Evolutionary conservation across 1,140 invertebrate genomes (phyloP).

Genomic region (Zaprionus ornatus): DNA sequence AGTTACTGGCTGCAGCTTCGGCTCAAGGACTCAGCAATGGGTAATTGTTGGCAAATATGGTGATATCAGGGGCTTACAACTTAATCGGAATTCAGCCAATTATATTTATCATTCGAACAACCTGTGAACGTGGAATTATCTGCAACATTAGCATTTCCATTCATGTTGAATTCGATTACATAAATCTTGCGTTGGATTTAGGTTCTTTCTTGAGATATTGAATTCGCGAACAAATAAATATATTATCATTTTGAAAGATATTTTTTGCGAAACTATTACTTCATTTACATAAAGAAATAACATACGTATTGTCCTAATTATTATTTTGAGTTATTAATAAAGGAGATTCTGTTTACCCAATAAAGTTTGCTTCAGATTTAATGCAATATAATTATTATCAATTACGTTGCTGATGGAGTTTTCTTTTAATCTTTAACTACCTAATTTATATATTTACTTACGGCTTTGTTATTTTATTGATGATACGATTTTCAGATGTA

Average conservation of each 20-base stretch:
- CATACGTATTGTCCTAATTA: neutral
- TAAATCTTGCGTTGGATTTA: neutral
- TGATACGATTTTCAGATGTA: neutral
- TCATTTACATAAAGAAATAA: neutral
- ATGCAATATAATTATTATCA: no score
- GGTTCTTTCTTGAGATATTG: neutral
- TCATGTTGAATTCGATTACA: neutral
- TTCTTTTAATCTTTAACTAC: no score
- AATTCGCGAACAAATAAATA: neutral
- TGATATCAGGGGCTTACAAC: conserved; percentile 27
- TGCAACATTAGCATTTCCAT: neutral
- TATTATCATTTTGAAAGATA: neutral
- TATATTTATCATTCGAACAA: conserved; percentile 23
- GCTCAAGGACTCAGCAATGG: neutral
- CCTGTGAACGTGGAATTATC: conserved; percentile 8
- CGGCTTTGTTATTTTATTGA: neutral
- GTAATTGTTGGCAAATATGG: conserved; percentile 29
- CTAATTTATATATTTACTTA: neutral
- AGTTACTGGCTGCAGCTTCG: neutral
- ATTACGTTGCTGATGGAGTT: no score
- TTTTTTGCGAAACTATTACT: neutral
- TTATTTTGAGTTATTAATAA: neutral
- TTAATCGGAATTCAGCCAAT: conserved; percentile 29
- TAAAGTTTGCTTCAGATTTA: no score
- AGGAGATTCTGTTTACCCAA: no score